Percentiles rank a stretch among this genome's conserved stretches.
These are phyloP conservation scores for Peromyscus eremicus DNA, from an alignment of 2,797 vertebrate genomes.

Conservation along the genomic window DNA sequence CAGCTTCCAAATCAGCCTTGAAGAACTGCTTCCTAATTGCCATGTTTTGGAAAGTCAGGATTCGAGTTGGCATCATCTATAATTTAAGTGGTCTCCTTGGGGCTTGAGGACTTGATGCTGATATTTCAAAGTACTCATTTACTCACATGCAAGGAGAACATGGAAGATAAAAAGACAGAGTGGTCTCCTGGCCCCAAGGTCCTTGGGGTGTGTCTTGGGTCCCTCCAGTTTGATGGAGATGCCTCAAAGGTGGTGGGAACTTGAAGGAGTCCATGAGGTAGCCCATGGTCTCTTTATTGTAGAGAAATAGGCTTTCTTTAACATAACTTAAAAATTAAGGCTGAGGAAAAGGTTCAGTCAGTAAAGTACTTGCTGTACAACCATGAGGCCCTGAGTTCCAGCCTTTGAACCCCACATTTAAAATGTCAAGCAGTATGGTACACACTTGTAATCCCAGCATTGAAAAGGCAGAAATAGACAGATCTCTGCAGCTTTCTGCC, in stretches of 20 bases:
- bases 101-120: conserved; percentile 11
- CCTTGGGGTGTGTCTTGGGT: neutral
- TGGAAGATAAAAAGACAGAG: neutral
- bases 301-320: neutral
- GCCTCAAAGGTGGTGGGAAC: neutral
- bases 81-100: conserved; percentile 48
- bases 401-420: neutral
- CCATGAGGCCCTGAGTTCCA: neutral
- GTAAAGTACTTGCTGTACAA: neutral
- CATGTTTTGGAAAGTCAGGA: conserved; percentile 52
- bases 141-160: neutral
- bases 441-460: neutral
- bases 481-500: neutral
- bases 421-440: neutral
- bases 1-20: conserved; percentile 6
- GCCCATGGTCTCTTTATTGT: neutral
- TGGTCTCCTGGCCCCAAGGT: neutral
- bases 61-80: conserved; percentile 44
- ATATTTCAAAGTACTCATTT: neutral
- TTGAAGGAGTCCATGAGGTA: neutral
- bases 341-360: neutral
- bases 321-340: conserved; percentile 1
- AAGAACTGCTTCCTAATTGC: conserved; percentile 62
- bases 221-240: neutral
- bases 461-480: neutral